These are phyloP conservation scores for Strongylocentrotus purpuratus DNA, from an alignment of 35 echinoderm and acorn worm species.

Conservation along the genomic window DNA sequence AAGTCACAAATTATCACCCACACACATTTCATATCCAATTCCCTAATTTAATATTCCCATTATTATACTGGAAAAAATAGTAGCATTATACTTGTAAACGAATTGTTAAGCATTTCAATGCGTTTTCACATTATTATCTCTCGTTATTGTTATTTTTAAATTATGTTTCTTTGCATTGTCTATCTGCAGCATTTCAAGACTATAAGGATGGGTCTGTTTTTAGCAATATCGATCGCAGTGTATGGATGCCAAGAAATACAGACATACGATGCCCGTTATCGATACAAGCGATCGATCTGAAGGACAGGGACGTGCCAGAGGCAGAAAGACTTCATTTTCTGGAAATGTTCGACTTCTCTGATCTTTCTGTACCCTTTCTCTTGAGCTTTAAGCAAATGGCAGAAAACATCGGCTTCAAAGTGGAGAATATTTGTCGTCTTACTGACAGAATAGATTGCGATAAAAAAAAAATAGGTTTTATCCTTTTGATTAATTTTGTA, in stretches of 20 bases:
- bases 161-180: background rate
- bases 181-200: background rate
- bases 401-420: background rate
- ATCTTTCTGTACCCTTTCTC: background rate
- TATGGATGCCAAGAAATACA: background rate
- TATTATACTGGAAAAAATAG: too few species aligned
- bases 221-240: background rate
- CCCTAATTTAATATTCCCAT: too few species aligned
- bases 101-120: too few species aligned
- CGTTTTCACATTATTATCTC: too few species aligned
- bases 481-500: too few species aligned
- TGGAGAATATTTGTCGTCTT: background rate
- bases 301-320: background rate
- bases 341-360: background rate
- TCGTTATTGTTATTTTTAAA: too few species aligned
- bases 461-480: too few species aligned
- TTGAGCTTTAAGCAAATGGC: too few species aligned
- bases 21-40: too few species aligned
- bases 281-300: background rate
- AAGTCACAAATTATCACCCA: too few species aligned
- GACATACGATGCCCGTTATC: background rate
- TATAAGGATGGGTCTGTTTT: background rate
- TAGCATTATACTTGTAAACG: too few species aligned
- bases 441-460: too few species aligned
- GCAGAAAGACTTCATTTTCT: background rate